Percentiles rank a stretch among this genome's conserved stretches.
These are phyloP conservation scores for Bombus sibiricus DNA, from an alignment of 1,140 invertebrate genomes.

Conservation along the genomic window DNA sequence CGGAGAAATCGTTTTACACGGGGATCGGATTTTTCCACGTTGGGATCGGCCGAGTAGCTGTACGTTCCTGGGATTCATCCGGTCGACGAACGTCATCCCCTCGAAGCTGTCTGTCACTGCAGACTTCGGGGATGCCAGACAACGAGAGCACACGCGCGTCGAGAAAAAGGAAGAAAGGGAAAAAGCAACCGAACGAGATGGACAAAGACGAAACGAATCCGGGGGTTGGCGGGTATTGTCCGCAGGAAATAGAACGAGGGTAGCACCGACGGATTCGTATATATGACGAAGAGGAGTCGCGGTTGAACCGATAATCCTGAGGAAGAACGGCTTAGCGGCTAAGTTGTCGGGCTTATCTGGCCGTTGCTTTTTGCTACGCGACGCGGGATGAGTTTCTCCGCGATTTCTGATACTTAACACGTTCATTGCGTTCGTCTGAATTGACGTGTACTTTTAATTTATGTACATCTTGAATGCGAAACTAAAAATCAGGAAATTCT, in stretches of 20 bases:
- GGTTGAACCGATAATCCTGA: conserved; percentile 66
- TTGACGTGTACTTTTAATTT: too few species aligned
- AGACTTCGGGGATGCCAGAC: conserved; percentile 73
- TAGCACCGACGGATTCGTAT: conserved; percentile 42
- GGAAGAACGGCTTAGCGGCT: conserved; percentile 68
- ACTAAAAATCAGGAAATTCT: too few species aligned
- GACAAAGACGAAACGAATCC: conserved; percentile 38
- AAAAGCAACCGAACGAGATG: conserved; percentile 24
- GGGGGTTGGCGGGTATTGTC: conserved; percentile 69
- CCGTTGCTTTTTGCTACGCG: conserved; percentile 59
- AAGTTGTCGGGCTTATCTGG: conserved; percentile 69
- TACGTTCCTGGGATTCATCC: conserved; percentile 70
- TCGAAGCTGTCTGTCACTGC: conserved; percentile 76
- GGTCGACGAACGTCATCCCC: conserved; percentile 73
- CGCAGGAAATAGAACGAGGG: conserved; percentile 76
- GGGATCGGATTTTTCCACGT: conserved; percentile 18
- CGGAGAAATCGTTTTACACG: conserved; percentile 31
- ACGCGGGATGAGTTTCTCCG: conserved; percentile 23
- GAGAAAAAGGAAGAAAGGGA: conserved; percentile 4
- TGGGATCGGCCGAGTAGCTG: conserved; percentile 57
- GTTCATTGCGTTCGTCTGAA: too few species aligned
- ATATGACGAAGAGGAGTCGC: conserved; percentile 24
- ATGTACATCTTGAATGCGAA: too few species aligned
- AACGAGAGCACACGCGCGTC: conserved; percentile 54
- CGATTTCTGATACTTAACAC: background rate